These are phyloP conservation scores for Albula glossodonta DNA, from an alignment of 2,113 vertebrate species.

Conservation along the genomic window DNA sequence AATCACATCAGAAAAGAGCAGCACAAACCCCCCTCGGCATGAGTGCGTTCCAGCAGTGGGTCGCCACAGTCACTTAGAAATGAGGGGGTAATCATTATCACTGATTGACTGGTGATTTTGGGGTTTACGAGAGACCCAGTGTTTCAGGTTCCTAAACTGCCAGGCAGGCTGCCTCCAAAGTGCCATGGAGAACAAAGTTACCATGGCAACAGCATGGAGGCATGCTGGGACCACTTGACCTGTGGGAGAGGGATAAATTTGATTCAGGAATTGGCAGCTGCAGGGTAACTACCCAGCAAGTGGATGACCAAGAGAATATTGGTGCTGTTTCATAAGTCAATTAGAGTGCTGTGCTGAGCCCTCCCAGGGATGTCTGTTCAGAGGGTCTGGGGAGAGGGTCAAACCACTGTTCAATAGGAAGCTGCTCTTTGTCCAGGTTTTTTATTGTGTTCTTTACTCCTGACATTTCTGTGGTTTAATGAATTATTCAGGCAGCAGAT, in stretches of 20 bases:
- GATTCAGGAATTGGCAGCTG: background rate
- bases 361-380: background rate
- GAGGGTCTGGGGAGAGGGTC: too few relatives aligned
- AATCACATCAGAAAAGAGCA: too few relatives aligned
- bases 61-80: too few relatives aligned
- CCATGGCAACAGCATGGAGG: slow-evolving; percentile 40
- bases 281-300: background rate
- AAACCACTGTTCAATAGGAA: background rate
- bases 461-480: slow-evolving; percentile 23
- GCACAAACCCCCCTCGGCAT: too few relatives aligned
- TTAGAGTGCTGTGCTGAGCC: background rate
- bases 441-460: too few relatives aligned
- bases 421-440: background rate
- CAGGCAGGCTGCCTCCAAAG: background rate
- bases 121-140: too few relatives aligned
- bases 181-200: slow-evolving; percentile 3
- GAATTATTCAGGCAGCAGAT: slow-evolving; percentile 36
- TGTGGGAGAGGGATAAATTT: slow-evolving; percentile 13
- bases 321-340: background rate
- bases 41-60: too few relatives aligned
- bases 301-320: background rate
- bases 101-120: background rate
- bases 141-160: too few relatives aligned
- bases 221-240: slow-evolving; percentile 32
- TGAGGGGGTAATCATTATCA: too few relatives aligned